These are phyloP conservation scores for Apoda limacodes DNA, from an alignment of 2,888 invertebrate species.

Conservation along the genomic window DNA sequence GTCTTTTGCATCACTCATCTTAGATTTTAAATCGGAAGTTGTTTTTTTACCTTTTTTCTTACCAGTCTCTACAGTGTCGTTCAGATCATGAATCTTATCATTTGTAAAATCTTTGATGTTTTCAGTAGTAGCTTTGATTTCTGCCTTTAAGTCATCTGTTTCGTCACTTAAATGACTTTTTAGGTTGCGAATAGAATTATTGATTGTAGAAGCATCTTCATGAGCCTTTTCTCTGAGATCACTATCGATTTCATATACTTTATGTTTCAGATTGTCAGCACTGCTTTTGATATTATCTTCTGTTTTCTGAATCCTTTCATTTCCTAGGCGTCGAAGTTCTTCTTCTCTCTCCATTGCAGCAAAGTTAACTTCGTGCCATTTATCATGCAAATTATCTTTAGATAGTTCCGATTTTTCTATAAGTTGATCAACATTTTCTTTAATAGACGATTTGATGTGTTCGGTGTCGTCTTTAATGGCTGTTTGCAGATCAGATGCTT, in stretches of 20 bases:
- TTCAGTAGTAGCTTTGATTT: conserved; percentile 32
- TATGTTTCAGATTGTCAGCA: conserved; percentile 31
- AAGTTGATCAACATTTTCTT: conserved; percentile 42
- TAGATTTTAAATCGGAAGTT: conserved; percentile 25
- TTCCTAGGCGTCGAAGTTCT: conserved; percentile 35
- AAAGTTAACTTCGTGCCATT: conserved; percentile 51
- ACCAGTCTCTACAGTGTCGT: conserved; percentile 36
- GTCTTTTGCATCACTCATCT: conserved; percentile 31
- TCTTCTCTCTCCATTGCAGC: conserved; percentile 48
- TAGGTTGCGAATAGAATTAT: conserved; percentile 32
- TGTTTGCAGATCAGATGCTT: conserved; percentile 29
- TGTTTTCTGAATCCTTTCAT: conserved; percentile 33
- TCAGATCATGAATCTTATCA: conserved; percentile 38
- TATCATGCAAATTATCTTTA: conserved; percentile 39
- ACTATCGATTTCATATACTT: conserved; percentile 28
- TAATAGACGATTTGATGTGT: conserved; percentile 30
- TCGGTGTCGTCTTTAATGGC: conserved; percentile 32
- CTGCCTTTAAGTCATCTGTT: conserved; percentile 35
- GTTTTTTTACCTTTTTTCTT: conserved; percentile 40
- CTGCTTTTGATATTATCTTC: conserved; percentile 34
- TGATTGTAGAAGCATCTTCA: conserved; percentile 37
- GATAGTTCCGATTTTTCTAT: conserved; percentile 37
- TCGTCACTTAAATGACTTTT: conserved; percentile 35
- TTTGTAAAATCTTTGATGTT: conserved; percentile 33
- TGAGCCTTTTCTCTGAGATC: conserved; percentile 38